Evolutionary conservation across 2,888 invertebrate species (phyloP).

Genomic region (Ornithoptera alexandrae): DNA sequence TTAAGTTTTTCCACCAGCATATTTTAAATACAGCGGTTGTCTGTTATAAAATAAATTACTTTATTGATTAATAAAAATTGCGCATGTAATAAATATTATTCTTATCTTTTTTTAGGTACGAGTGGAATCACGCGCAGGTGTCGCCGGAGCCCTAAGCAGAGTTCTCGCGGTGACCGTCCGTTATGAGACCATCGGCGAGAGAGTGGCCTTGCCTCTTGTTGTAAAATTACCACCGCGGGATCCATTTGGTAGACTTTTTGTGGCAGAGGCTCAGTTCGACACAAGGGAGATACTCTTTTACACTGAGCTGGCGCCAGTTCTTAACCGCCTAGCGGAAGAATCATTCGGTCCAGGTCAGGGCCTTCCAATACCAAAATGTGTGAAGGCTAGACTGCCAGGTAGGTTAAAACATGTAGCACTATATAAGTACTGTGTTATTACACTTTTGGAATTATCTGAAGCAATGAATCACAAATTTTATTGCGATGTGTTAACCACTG

Average conservation of each 20-base stretch:
- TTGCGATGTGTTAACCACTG: neutral
- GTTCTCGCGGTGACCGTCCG: constrained; percentile 87
- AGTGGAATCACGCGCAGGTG: constrained; percentile 78
- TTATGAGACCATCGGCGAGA: constrained; percentile 73
- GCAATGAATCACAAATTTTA: neutral
- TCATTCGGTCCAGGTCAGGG: constrained; percentile 64
- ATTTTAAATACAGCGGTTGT: no score
- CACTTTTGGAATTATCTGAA: neutral
- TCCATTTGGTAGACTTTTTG: constrained; percentile 88
- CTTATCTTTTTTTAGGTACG: constrained; percentile 49
- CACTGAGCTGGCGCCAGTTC: constrained; percentile 86
- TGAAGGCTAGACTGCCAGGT: constrained; percentile 84
- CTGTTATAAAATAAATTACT: no score
- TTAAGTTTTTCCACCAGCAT: no score
- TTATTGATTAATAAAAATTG: neutral
- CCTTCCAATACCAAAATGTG: constrained; percentile 79
- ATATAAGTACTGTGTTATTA: neutral
- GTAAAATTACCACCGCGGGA: constrained; percentile 89
- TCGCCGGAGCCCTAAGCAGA: constrained; percentile 87
- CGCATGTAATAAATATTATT: neutral
- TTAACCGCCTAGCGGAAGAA: constrained; percentile 85
- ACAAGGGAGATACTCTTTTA: constrained; percentile 90
- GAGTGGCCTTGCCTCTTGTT: constrained; percentile 76
- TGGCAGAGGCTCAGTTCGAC: constrained; percentile 91
- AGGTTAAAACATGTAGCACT: constrained; percentile 26